Evolutionary conservation across 2,888 invertebrate genomes (phyloP).

Genomic region (Sthenelais limicola): DNA sequence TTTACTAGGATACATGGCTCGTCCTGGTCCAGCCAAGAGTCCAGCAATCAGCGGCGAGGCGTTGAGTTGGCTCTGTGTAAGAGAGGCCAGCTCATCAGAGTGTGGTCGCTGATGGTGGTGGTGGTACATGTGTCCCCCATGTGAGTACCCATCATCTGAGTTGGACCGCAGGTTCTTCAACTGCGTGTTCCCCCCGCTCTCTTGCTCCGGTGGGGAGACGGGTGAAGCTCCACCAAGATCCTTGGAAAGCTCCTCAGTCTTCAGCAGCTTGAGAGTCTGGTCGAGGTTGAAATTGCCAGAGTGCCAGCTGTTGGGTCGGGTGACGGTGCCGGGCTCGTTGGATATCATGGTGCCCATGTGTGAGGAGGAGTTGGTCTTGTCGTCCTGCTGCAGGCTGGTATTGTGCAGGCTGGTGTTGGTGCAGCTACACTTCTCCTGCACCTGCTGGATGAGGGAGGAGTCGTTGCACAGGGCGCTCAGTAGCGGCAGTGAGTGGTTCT

Average conservation of each 20-base stretch:
- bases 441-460: slow-evolving; percentile 79
- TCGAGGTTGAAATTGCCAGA: slow-evolving; percentile 66
- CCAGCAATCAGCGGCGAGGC: neutral
- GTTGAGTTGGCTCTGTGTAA: slow-evolving; percentile 17
- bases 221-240: slow-evolving; percentile 29
- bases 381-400: slow-evolving; percentile 59
- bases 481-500: slow-evolving; percentile 79
- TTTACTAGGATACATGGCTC: slow-evolving; percentile 40
- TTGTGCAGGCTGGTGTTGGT: slow-evolving; percentile 51
- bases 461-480: slow-evolving; percentile 96
- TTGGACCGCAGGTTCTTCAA: neutral
- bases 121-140: neutral
- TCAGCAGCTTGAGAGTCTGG: slow-evolving; percentile 51
- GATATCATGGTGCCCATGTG: slow-evolving; percentile 44
- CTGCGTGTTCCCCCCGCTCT: neutral
- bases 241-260: slow-evolving; percentile 27
- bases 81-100: slow-evolving; percentile 23
- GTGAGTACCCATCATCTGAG: neutral
- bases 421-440: slow-evolving; percentile 52
- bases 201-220: slow-evolving; percentile 1
- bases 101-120: slow-evolving; percentile 1
- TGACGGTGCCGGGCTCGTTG: slow-evolving; percentile 53
- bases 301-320: slow-evolving; percentile 68
- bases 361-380: slow-evolving; percentile 61
- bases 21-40: neutral